Evolutionary conservation across 2,888 invertebrate species (phyloP).

Genomic region (Drosophila imparisetae): DNA sequence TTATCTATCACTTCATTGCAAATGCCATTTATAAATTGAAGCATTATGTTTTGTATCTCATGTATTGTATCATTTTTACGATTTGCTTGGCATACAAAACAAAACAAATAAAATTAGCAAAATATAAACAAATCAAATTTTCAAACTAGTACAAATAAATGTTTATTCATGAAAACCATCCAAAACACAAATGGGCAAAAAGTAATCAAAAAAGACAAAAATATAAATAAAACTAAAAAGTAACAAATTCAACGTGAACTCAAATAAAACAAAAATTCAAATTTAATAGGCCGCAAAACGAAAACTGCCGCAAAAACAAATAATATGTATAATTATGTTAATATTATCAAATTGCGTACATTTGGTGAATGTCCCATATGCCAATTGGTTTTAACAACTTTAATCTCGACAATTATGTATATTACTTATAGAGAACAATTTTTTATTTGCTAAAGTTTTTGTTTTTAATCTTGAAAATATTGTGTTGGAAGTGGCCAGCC

Average conservation of each 20-base stretch:
- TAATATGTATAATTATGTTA: constrained; percentile 13
- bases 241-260: constrained; percentile 15
- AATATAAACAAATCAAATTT: constrained; percentile 38
- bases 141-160: constrained; percentile 43
- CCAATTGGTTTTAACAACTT: constrained; percentile 76
- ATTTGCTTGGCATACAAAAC: constrained; percentile 43
- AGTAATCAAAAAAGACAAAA: constrained; percentile 14
- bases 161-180: constrained; percentile 58
- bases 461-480: constrained; percentile 46
- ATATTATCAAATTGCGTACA: constrained; percentile 44
- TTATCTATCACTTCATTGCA: constrained; percentile 45
- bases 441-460: constrained; percentile 17
- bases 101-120: constrained; percentile 20
- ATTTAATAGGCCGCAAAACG: constrained; percentile 33
- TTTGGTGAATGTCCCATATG: constrained; percentile 84
- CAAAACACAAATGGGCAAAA: constrained; percentile 16
- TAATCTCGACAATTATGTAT: constrained; percentile 33
- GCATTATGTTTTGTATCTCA: constrained; percentile 50
- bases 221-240: constrained; percentile 32
- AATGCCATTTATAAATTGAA: constrained; percentile 41
- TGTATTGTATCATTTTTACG: constrained; percentile 50
- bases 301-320: constrained; percentile 29
- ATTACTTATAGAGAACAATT: constrained; percentile 12
- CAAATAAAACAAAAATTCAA: constrained; percentile 34
- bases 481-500: constrained; percentile 36